Conservation (phyloP, 2,888 invertebrate genomes). For the Ectemnius continuus region DNA sequence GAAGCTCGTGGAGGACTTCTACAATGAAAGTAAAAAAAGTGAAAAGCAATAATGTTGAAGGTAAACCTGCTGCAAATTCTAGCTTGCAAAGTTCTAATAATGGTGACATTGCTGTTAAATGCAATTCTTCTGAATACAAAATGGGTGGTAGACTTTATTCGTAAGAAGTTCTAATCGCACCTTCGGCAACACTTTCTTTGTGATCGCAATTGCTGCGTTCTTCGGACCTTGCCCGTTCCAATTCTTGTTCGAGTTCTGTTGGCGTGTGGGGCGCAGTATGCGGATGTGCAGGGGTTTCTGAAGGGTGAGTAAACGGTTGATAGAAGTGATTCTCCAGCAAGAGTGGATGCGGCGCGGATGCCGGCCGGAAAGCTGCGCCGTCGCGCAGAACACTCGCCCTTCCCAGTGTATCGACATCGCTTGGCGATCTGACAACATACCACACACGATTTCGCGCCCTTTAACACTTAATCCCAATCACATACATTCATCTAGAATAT, state of each 20-base stretch:
- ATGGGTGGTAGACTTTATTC: too few species aligned
- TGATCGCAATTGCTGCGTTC: constrained; percentile 73
- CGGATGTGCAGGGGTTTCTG: constrained; percentile 70
- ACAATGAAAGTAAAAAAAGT: too few species aligned
- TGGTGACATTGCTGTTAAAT: too few species aligned
- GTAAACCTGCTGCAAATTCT: too few species aligned
- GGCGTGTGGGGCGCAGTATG: constrained; percentile 74
- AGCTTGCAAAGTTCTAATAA: too few species aligned
- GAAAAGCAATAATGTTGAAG: too few species aligned
- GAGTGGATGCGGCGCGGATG: constrained; percentile 81
- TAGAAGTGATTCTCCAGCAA: constrained; percentile 79
- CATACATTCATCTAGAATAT: too few species aligned
- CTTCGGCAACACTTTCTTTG: constrained; percentile 76
- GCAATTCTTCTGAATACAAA: too few species aligned
- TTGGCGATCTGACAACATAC: constrained; percentile 69
- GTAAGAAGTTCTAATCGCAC: constrained; percentile 49
- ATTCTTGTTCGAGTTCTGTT: constrained; percentile 74
- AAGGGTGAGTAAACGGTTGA: constrained; percentile 71
- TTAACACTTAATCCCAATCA: background rate
- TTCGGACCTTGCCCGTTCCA: constrained; percentile 73
- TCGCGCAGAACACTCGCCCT: constrained; percentile 85
- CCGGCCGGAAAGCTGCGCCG: constrained; percentile 80
- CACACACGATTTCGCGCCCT: background rate
- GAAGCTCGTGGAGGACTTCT: too few species aligned
- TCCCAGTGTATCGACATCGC: constrained; percentile 74